A percentile compares a stretch with the other conserved stretches of the same genome.
phyloP scores from a whole-genome alignment of 2,113 vertebrate genomes.

The Nipponia nippon region DNA sequence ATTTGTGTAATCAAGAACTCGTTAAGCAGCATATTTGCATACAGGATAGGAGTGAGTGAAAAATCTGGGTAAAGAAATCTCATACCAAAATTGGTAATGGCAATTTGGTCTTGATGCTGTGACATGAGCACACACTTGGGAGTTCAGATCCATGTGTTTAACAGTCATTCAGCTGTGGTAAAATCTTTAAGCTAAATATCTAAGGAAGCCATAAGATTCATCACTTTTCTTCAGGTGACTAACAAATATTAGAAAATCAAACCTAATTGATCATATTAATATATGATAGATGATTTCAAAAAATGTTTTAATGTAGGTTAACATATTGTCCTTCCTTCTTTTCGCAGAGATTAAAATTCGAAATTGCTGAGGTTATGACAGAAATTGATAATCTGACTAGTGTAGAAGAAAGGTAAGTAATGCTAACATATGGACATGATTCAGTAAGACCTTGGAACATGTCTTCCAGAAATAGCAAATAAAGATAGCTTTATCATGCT shows the following conservation, averaged over 20 bases:
- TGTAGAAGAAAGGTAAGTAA: slow-evolving; percentile 88
- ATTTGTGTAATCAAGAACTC: background rate
- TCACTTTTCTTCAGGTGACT: background rate
- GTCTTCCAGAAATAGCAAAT: background rate
- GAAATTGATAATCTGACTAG: slow-evolving; percentile 96
- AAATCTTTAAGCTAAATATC: background rate
- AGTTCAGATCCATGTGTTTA: background rate
- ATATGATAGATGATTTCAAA: background rate
- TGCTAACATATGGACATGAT: background rate
- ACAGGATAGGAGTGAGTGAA: background rate
- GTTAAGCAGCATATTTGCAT: background rate
- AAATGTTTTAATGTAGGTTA: background rate
- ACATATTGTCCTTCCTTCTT: background rate
- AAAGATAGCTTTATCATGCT: background rate
- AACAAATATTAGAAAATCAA: background rate
- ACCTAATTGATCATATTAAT: background rate
- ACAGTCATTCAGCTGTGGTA: background rate
- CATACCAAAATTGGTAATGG: background rate
- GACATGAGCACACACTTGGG: background rate
- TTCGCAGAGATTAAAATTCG: slow-evolving; percentile 92
- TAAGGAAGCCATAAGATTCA: background rate
- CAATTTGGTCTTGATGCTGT: background rate
- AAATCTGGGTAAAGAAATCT: background rate
- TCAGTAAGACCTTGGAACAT: background rate
- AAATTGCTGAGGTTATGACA: slow-evolving; percentile 98